These are phyloP conservation scores for Nemapogon koenigi DNA, from an alignment of 2,888 invertebrate species.

Conservation along the genomic window DNA sequence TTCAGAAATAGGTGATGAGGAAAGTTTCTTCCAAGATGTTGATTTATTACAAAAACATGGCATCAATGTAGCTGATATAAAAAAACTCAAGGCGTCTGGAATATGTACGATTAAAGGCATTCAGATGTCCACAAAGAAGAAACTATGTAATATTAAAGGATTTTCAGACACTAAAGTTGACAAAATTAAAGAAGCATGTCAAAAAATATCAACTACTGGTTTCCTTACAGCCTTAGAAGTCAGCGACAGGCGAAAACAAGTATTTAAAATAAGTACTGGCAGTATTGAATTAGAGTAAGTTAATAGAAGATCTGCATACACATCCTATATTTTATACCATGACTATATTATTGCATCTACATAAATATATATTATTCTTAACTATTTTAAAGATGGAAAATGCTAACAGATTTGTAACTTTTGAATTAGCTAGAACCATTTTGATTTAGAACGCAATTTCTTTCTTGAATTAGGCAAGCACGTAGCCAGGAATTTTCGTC, in stretches of 20 bases:
- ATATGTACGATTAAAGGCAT: conserved; percentile 84
- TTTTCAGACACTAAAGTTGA: conserved; percentile 80
- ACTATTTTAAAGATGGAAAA: no score
- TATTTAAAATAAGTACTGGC: conserved; percentile 74
- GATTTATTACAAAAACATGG: conserved; percentile 69
- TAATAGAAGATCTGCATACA: no score
- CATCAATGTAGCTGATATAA: conserved; percentile 77
- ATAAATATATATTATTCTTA: no score
- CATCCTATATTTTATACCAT: no score
- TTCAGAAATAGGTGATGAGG: conserved; percentile 68
- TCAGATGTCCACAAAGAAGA: conserved; percentile 80
- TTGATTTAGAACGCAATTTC: no score
- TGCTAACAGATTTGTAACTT: no score
- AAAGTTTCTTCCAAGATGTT: conserved; percentile 77
- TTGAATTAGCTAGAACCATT: no score
- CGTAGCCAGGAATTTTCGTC: no score
- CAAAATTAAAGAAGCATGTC: conserved; percentile 79
- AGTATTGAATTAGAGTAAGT: conserved; percentile 76
- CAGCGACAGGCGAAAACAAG: conserved; percentile 72
- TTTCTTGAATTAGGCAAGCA: no score
- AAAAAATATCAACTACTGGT: conserved; percentile 67
- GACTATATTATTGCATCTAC: no score
- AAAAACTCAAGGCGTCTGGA: conserved; percentile 76
- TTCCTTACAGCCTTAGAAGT: conserved; percentile 81
- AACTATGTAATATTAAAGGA: conserved; percentile 74